Evolutionary conservation across 2,797 vertebrate species (phyloP), one percentile per base, ranked within the genome.

Genomic region (Coregonus ussuriensis): DNA sequence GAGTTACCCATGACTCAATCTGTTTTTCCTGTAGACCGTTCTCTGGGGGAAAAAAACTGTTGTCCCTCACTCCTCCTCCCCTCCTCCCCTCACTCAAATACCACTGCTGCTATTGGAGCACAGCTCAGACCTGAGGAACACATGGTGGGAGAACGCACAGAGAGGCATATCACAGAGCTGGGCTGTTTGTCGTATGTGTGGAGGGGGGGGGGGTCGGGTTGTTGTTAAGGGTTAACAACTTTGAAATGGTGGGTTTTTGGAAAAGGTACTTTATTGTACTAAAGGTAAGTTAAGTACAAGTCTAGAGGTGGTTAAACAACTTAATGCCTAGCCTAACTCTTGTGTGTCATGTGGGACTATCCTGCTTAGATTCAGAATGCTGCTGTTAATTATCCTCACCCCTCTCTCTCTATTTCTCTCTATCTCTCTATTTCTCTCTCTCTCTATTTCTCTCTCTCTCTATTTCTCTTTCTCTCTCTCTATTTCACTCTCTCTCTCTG

Each of bases 1-100:
- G 82, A 82, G 81, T 82, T 88, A 86, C 79, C 83, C 86, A 88
- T 94, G 91, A 93, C 91, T 93, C 92, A 89, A 88, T 84, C 85
- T 90, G 88, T 91, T 92, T 86, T 92, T 89, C 81, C 84, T 80
- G 59, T 68, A 81, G 86, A 83, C 86, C 83, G 88, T 88, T 91
- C 79, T 91, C 74, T 91, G 90, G 88, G 53, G 53, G 67, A 72
- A 65, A 79, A 78, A 72, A 79, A 74, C 31, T 33, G 1, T 33
- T 33, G 31, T 33, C 31, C 31, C 31, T 33, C 31, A 18, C 86
- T 87, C 89, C 51, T 47, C 52, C 62, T 31, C 29, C 14, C 81
- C 31, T 33, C 70, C 76, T 47, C 41, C 52, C 73, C 21, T 47
- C 66, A 47, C 73, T 81, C 66, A 66, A 72, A 82, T 83, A 78